A percentile compares a stretch with the other conserved stretches of the same genome.
phyloP scores from a whole-genome alignment of 2,797 vertebrate species.

The Helostoma temminkii region DNA sequence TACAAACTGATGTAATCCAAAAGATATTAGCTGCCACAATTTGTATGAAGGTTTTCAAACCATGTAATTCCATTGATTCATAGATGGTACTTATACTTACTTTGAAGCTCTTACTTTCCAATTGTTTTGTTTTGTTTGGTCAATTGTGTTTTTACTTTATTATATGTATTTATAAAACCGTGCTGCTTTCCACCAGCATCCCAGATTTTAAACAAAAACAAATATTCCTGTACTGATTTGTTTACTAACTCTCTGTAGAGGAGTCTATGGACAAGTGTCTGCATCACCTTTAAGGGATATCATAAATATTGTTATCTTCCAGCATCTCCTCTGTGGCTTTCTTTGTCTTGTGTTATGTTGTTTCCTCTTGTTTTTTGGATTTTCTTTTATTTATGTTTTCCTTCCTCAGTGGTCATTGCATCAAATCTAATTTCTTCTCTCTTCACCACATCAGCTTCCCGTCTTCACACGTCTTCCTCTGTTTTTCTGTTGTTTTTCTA shows the following conservation, averaged over 20 bases:
- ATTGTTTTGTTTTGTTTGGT: slow-evolving; percentile 7
- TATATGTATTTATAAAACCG: slow-evolving; percentile 9
- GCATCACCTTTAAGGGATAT: slow-evolving; percentile 2
- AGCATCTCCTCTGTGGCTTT: slow-evolving; percentile 16
- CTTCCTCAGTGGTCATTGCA: slow-evolving; percentile 29
- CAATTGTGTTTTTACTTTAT: slow-evolving; percentile 15
- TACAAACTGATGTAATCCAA: slow-evolving; percentile 11
- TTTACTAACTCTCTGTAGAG: slow-evolving; percentile 16
- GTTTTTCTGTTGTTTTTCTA: slow-evolving; percentile 10
- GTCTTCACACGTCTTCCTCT: slow-evolving; percentile 18
- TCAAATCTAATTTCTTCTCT: slow-evolving; percentile 38
- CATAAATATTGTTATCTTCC: slow-evolving; percentile 9
- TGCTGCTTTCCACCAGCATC: slow-evolving; percentile 18
- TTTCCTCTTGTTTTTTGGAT: not conserved
- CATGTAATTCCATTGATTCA: slow-evolving; percentile 7
- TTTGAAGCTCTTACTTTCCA: slow-evolving; percentile 10
- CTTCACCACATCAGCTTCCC: slow-evolving; percentile 1
- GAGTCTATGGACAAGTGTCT: slow-evolving; percentile 10
- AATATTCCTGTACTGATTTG: slow-evolving; percentile 2
- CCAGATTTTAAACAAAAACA: slow-evolving; percentile 22
- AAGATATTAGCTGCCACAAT: slow-evolving; percentile 15
- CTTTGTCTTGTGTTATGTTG: slow-evolving; percentile 13
- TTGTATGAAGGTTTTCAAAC: not conserved
- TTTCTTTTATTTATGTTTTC: slow-evolving; percentile 9
- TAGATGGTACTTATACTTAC: not conserved